Evolutionary conservation across 2,888 invertebrate species (phyloP).

Genomic region (Marasmarcha lunaedactyla): DNA sequence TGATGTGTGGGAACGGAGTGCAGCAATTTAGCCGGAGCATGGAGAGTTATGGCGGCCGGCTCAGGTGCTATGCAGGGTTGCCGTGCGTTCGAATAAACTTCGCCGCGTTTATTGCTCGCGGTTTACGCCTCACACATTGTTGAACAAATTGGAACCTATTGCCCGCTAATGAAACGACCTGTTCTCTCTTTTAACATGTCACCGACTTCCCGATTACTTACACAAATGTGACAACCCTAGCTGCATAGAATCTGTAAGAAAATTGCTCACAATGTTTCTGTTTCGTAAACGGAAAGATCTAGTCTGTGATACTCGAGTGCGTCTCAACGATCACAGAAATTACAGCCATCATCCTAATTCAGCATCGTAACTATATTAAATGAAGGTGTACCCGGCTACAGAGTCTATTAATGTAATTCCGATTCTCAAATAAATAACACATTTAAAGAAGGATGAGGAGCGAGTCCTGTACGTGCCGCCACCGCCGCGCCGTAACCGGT

Average conservation of each 20-base stretch:
- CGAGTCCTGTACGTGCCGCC: slow-evolving; percentile 44
- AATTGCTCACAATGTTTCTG: slow-evolving; percentile 23
- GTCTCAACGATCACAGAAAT: slow-evolving; percentile 37
- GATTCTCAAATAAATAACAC: slow-evolving; percentile 65
- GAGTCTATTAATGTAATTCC: slow-evolving; percentile 61
- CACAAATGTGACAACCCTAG: slow-evolving; percentile 1
- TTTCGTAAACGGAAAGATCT: neutral
- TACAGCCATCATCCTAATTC: slow-evolving; percentile 55
- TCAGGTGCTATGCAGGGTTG: slow-evolving; percentile 39
- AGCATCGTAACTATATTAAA: slow-evolving; percentile 59
- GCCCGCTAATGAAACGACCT: neutral
- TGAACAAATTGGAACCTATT: neutral
- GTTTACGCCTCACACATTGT: neutral
- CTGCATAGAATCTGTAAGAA: slow-evolving; percentile 32
- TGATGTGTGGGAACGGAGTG: slow-evolving; percentile 57
- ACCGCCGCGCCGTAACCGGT: slow-evolving; percentile 36
- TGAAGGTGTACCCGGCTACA: slow-evolving; percentile 55
- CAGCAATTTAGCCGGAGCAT: slow-evolving; percentile 47
- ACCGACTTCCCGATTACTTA: no score
- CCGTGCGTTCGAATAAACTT: slow-evolving; percentile 2
- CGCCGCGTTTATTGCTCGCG: neutral
- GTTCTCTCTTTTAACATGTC: neutral
- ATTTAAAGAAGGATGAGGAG: slow-evolving; percentile 51
- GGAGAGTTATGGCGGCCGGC: slow-evolving; percentile 55
- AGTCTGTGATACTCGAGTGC: neutral